Evolutionary conservation across 2,113 vertebrate species (phyloP).

Genomic region (Hypanus sabinus): DNA sequence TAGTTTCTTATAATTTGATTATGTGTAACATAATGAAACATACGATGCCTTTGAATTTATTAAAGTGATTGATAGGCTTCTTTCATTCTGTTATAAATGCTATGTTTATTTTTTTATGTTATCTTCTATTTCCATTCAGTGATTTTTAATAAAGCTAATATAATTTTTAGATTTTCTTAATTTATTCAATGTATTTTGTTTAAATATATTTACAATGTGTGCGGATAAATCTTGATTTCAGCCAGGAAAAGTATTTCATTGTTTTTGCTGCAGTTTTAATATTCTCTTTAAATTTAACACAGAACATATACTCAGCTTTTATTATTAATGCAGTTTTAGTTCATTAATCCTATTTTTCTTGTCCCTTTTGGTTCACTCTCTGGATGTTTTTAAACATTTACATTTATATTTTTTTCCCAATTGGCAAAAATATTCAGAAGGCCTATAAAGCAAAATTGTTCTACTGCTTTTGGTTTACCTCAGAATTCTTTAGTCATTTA

Average conservation of each 20-base stretch:
- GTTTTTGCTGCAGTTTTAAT: not conserved
- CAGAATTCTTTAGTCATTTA: not conserved
- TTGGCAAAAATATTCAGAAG: not conserved
- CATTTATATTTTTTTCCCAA: not conserved
- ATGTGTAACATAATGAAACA: not conserved
- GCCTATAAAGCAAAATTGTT: not conserved
- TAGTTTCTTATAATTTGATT: not conserved
- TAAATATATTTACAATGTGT: not conserved
- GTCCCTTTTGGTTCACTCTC: not conserved
- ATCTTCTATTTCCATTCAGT: not conserved
- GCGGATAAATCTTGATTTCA: not conserved
- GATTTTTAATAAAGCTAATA: not conserved
- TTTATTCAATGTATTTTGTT: not conserved
- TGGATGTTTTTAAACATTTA: not conserved
- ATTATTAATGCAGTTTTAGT: not conserved
- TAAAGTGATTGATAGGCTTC: not conserved
- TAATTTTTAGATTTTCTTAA: not conserved
- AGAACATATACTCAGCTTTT: not conserved
- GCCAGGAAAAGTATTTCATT: not conserved
- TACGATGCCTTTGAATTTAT: not conserved
- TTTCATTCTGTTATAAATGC: not conserved
- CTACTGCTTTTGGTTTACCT: not conserved
- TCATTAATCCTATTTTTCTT: slow-evolving; percentile 15
- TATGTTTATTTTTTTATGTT: not conserved
- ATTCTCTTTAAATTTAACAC: not conserved